Evolutionary conservation across 2,797 vertebrate species (phyloP).

Genomic region (Pipistrellus pygmaeus): DNA sequence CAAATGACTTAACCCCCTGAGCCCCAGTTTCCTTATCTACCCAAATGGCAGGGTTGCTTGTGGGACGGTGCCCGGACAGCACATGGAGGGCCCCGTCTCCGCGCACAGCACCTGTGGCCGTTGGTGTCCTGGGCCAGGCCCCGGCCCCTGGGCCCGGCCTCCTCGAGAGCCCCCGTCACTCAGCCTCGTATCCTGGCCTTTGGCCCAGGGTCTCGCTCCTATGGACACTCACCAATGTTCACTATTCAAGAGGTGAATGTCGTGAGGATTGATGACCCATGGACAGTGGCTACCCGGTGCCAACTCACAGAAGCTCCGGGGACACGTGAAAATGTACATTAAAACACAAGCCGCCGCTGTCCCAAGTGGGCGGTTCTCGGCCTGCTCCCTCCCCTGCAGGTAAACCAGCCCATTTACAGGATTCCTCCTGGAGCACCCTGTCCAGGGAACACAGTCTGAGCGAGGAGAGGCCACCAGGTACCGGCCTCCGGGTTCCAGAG

Average conservation of each 20-base stretch:
- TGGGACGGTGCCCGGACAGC: neutral
- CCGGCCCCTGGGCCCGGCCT: neutral
- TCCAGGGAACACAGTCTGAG: neutral
- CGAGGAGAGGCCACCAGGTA: neutral
- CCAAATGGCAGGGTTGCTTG: neutral
- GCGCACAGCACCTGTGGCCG: neutral
- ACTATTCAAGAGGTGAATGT: neutral
- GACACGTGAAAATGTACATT: neutral
- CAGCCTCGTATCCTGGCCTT: neutral
- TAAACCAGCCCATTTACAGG: slow-evolving; percentile 19
- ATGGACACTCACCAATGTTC: neutral
- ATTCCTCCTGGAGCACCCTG: neutral
- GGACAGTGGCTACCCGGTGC: neutral
- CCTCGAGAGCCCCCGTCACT: neutral
- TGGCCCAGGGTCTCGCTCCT: neutral
- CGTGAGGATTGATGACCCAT: neutral
- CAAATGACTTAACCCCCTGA: slow-evolving; percentile 44
- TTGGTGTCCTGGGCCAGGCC: neutral
- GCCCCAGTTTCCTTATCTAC: neutral
- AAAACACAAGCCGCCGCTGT: neutral
- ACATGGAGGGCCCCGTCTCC: neutral
- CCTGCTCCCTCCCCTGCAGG: neutral
- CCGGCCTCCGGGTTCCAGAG: neutral
- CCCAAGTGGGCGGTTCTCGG: neutral
- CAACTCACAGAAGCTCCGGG: neutral